phyloP scores from a whole-genome alignment of 2,888 invertebrate species.

The Kuschelorhynchus macadamiae region DNA sequence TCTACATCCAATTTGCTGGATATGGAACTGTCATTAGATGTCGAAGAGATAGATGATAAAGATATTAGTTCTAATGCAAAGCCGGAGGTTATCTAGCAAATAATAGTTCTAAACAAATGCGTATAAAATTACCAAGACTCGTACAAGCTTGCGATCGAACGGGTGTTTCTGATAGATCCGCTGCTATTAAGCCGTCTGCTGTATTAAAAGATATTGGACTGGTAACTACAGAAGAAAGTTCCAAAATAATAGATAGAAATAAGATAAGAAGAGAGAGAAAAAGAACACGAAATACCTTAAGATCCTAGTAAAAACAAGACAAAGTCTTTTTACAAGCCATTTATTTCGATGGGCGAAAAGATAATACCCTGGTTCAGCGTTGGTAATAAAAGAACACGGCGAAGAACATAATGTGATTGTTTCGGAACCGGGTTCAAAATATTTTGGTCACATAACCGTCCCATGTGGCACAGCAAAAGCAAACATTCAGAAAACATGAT shows the following conservation, averaged over 20 bases:
- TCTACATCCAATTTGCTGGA: too few relatives aligned
- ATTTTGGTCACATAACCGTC: background rate
- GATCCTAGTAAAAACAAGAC: background rate
- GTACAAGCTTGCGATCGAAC: background rate
- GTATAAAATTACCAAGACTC: background rate
- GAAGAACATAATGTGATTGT: slow-evolving; percentile 3
- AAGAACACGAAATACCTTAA: background rate
- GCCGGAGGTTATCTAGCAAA: too few relatives aligned
- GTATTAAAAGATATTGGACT: slow-evolving; percentile 6
- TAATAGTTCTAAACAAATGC: too few relatives aligned
- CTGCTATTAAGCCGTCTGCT: background rate
- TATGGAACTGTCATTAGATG: too few relatives aligned
- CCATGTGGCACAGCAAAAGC: too few relatives aligned
- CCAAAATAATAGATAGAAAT: background rate
- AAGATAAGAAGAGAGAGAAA: background rate
- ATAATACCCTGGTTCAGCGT: background rate
- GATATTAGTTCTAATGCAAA: too few relatives aligned
- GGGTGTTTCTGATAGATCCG: slow-evolving; percentile 2
- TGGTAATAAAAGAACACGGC: too few relatives aligned
- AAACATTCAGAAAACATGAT: background rate
- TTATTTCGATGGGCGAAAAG: too few relatives aligned
- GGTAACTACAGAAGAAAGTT: background rate
- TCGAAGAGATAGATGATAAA: too few relatives aligned
- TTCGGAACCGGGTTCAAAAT: background rate
- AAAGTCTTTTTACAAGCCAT: too few relatives aligned